Conservation (phyloP, 2,797 vertebrate species). For the Delichon dasypus region DNA sequence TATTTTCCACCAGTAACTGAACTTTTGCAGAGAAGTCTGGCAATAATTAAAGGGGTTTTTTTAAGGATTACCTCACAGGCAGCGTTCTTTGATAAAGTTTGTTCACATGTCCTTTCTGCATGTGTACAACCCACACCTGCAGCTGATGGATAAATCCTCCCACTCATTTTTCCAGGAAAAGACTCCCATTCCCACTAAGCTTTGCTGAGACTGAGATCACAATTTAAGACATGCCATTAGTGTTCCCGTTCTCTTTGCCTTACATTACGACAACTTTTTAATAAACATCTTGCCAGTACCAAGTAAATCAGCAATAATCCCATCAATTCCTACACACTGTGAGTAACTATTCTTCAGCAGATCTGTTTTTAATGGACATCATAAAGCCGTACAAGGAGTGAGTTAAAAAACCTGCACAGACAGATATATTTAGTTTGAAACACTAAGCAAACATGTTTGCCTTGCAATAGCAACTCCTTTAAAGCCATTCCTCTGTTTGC, state of each 20-base stretch:
- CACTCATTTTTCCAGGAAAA: neutral
- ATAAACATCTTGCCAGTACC: neutral
- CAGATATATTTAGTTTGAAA: neutral
- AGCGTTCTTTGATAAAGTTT: neutral
- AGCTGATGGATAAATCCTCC: neutral
- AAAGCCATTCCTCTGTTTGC: conserved; percentile 3
- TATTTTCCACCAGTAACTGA: neutral
- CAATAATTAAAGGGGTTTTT: neutral
- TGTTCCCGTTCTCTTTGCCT: neutral
- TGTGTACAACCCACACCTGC: neutral
- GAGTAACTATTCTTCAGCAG: neutral
- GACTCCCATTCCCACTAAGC: neutral
- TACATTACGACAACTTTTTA: neutral
- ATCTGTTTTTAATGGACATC: neutral
- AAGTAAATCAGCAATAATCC: neutral
- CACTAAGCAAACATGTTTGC: neutral
- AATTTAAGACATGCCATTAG: neutral
- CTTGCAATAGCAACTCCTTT: neutral
- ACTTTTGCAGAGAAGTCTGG: neutral
- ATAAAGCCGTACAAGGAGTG: neutral
- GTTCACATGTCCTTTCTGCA: neutral
- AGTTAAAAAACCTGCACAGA: neutral
- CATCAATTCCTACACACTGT: neutral
- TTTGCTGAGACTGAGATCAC: neutral
- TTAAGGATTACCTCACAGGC: neutral